Evolutionary conservation across 2,888 invertebrate genomes (phyloP).

Genomic region (Idaea straminata): DNA sequence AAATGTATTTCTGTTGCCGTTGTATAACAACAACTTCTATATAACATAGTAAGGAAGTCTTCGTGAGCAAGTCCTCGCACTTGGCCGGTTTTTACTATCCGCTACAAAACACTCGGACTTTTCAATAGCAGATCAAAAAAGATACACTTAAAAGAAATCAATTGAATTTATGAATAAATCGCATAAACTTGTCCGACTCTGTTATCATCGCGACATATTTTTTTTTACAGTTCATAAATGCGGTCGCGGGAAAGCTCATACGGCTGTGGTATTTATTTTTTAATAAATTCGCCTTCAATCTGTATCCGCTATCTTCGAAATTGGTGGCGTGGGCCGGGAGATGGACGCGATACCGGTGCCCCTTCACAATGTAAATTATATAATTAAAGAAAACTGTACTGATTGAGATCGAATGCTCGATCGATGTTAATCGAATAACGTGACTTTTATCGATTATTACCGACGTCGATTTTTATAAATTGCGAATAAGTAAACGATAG

Average conservation of each 20-base stretch:
- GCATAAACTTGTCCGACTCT: constrained; percentile 56
- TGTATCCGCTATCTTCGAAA: constrained; percentile 66
- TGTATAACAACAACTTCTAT: too few species aligned
- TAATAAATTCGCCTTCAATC: constrained; percentile 69
- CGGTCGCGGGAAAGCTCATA: constrained; percentile 49
- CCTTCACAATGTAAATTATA: constrained; percentile 70
- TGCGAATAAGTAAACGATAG: constrained; percentile 34
- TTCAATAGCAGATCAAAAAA: constrained; percentile 50
- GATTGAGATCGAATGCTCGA: constrained; percentile 61
- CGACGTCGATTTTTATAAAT: constrained; percentile 48
- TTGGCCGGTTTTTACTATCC: constrained; percentile 34
- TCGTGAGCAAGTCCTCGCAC: too few species aligned
- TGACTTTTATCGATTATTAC: constrained; percentile 50
- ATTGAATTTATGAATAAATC: constrained; percentile 75
- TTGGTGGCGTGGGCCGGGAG: constrained; percentile 60
- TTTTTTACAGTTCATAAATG: constrained; percentile 64
- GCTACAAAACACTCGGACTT: constrained; percentile 41
- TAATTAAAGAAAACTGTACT: constrained; percentile 71
- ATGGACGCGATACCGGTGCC: constrained; percentile 59
- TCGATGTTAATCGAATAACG: constrained; percentile 62
- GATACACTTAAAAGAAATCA: constrained; percentile 64
- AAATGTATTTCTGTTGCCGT: too few species aligned
- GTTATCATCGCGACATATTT: constrained; percentile 64
- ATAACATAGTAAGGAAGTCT: too few species aligned
- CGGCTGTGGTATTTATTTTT: constrained; percentile 50